Evolutionary conservation across 2,797 vertebrate species (phyloP).

Genomic region (Nannoperca australis): DNA sequence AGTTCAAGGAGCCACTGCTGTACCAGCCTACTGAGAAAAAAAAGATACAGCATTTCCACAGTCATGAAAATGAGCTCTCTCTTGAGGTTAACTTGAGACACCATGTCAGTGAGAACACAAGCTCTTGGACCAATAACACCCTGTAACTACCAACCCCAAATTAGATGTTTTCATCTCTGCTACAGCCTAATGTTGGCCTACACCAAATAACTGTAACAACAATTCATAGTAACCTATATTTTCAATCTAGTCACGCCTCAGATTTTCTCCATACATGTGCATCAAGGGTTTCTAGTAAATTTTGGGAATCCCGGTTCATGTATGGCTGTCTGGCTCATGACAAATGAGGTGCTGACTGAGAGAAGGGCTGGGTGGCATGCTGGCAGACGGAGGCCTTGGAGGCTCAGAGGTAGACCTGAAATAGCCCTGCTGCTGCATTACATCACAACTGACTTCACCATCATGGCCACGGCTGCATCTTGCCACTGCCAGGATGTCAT

Average conservation of each 20-base stretch:
- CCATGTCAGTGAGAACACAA: conserved; percentile 54
- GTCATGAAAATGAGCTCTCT: conserved; percentile 60
- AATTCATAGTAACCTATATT: conserved; percentile 44
- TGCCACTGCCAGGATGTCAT: conserved; percentile 58
- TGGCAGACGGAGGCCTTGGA: conserved; percentile 69
- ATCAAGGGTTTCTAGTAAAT: conserved; percentile 56
- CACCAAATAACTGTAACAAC: conserved; percentile 45
- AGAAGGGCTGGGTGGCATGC: conserved; percentile 67
- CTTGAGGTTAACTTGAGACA: conserved; percentile 72
- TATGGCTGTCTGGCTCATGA: conserved; percentile 58
- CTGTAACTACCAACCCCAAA: conserved; percentile 53
- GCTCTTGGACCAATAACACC: conserved; percentile 37
- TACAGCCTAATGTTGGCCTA: conserved; percentile 31
- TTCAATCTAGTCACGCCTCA: conserved; percentile 28
- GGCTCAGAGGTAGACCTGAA: conserved; percentile 78
- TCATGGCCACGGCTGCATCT: conserved; percentile 68
- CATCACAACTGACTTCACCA: conserved; percentile 76
- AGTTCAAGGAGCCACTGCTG: conserved; percentile 70
- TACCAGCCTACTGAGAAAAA: conserved; percentile 62
- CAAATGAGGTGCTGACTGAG: conserved; percentile 74
- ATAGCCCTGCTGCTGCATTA: conserved; percentile 76
- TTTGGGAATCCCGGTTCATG: conserved; percentile 51
- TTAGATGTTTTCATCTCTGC: conserved; percentile 58
- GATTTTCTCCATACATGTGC: conserved; percentile 19
- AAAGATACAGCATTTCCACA: conserved; percentile 72